A percentile compares a stretch with the other conserved stretches of the same genome.
Conservation (phyloP, 2,888 invertebrate species). For the Hirtodrosophila cameraria region DNA sequence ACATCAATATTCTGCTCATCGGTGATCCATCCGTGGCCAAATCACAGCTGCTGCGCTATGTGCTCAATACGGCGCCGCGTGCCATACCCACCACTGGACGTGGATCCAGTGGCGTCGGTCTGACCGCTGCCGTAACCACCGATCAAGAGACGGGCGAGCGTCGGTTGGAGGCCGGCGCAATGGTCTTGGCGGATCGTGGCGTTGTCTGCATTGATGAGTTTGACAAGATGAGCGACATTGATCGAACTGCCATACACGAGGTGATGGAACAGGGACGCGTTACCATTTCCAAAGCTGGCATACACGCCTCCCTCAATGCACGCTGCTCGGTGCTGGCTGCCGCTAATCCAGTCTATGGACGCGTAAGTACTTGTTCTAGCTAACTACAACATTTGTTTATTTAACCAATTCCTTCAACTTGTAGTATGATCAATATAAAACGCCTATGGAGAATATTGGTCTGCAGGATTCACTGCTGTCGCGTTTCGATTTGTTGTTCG, state of each 20-base stretch:
- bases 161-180: constrained; percentile 98
- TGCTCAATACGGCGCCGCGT: constrained; percentile 96
- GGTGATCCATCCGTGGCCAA: constrained; percentile 99
- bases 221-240: constrained; percentile 99
- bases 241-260: constrained; percentile 99
- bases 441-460: constrained; percentile 99
- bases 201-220: constrained; percentile 98
- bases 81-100: constrained; percentile 99
- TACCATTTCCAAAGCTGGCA: constrained; percentile 99
- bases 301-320: constrained; percentile 98
- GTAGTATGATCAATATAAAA: constrained; percentile 99
- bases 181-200: constrained; percentile 99
- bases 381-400: too few species aligned
- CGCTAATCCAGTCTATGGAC: constrained; percentile 99
- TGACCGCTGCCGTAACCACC: constrained; percentile 98
- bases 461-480: constrained; percentile 98
- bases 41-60: constrained; percentile 97
- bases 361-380: constrained; percentile 85
- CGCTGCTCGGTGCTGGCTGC: constrained; percentile 99
- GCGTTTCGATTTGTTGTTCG: constrained; percentile 99
- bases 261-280: constrained; percentile 99
- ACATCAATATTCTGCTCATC: constrained; percentile 96
- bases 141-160: constrained; percentile 96
- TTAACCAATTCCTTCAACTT: not conserved
- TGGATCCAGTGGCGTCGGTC: constrained; percentile 98